Evolutionary conservation across 1,140 invertebrate species (phyloP).

Genomic region (Ips typographus): DNA sequence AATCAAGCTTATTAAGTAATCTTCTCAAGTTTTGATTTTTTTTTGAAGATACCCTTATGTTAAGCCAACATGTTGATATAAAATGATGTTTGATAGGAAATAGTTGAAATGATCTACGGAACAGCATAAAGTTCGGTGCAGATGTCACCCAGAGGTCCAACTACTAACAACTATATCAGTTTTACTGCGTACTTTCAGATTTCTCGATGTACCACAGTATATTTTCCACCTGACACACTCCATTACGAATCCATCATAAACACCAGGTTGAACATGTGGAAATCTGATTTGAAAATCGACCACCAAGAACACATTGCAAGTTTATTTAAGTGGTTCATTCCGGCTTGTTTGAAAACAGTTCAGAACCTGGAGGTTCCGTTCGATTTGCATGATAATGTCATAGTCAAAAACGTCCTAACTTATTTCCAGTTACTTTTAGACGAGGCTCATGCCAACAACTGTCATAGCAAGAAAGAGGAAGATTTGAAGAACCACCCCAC

Average conservation of each 20-base stretch:
- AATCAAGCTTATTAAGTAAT: no score
- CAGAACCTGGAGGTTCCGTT: constrained; percentile 63
- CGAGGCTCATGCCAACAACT: constrained; percentile 63
- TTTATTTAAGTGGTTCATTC: constrained; percentile 76
- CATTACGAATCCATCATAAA: constrained; percentile 68
- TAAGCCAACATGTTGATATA: no score
- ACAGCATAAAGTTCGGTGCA: no score
- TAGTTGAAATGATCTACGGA: no score
- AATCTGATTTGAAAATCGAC: constrained; percentile 64
- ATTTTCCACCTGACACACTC: constrained; percentile 75
- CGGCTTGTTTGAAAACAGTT: constrained; percentile 66
- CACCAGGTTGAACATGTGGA: constrained; percentile 71
- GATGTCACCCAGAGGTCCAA: no score
- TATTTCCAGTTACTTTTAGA: constrained; percentile 77
- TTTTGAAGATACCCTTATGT: no score
- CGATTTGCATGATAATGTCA: constrained; percentile 71
- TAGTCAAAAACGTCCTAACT: constrained; percentile 68
- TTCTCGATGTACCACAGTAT: constrained; percentile 90
- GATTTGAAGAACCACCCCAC: constrained; percentile 63
- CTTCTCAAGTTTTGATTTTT: no score
- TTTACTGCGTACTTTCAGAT: constrained; percentile 35
- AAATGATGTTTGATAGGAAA: no score
- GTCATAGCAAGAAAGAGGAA: constrained; percentile 53
- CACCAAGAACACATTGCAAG: constrained; percentile 62
- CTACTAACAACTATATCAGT: no score